Percentiles rank a stretch among this genome's conserved stretches.
These are phyloP conservation scores for Chaetorhynchus papuensis DNA, from an alignment of 2,113 vertebrate species.

Conservation along the genomic window DNA sequence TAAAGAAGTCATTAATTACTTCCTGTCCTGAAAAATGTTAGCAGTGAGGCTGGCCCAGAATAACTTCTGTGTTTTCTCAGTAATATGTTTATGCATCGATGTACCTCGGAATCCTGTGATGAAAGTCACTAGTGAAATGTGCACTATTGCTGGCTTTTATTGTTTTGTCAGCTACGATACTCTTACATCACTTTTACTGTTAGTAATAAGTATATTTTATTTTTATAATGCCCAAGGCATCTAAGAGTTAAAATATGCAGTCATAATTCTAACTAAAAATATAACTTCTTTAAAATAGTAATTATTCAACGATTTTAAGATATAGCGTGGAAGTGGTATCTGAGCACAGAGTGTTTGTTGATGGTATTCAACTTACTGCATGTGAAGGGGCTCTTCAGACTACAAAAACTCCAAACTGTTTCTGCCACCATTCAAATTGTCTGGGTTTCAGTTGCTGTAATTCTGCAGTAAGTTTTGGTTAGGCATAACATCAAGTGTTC, in stretches of 20 bases:
- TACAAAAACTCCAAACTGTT: not conserved
- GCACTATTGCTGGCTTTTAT: not conserved
- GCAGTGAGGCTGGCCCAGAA: not conserved
- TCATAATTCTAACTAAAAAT: not conserved
- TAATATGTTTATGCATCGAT: not conserved
- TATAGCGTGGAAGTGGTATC: not conserved
- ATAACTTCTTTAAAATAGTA: not conserved
- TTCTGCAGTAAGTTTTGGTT: not conserved
- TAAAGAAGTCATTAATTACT: constrained; percentile 52
- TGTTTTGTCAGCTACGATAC: not conserved
- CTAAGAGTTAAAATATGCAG: not conserved
- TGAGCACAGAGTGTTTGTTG: not conserved
- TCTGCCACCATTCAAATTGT: not conserved
- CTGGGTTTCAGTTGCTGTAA: not conserved
- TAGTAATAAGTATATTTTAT: not conserved
- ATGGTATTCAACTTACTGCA: not conserved
- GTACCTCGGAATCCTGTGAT: not conserved
- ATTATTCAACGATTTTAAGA: not conserved
- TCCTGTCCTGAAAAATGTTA: not conserved
- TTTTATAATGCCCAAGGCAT: not conserved
- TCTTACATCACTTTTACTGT: not conserved
- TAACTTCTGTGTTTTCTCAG: not conserved
- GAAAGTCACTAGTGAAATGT: not conserved
- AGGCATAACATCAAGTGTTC: not conserved
- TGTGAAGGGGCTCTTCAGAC: not conserved